These are phyloP conservation scores for Mythimna loreyi DNA, from an alignment of 2,888 invertebrate genomes.

Conservation along the genomic window DNA sequence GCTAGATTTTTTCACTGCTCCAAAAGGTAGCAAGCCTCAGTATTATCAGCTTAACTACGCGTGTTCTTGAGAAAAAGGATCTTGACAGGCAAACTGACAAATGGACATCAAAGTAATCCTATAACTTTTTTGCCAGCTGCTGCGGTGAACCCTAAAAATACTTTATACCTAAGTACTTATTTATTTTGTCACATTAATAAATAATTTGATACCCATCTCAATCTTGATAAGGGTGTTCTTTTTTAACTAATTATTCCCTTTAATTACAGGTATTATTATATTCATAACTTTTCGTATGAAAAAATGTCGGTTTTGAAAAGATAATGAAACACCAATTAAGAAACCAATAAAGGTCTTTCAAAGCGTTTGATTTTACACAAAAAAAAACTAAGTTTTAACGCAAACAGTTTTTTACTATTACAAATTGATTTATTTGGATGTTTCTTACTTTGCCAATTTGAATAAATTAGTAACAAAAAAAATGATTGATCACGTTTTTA, in stretches of 20 bases:
- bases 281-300: background rate
- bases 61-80: too few species aligned
- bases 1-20: too few species aligned
- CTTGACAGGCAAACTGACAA: too few species aligned
- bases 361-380: background rate
- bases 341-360: background rate
- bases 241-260: background rate
- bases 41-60: too few species aligned
- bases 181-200: background rate
- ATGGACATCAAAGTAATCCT: too few species aligned
- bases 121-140: too few species aligned
- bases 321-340: background rate
- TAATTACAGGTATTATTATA: background rate
- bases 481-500: background rate
- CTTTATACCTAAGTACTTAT: background rate
- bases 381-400: background rate
- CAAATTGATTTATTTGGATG: constrained; percentile 2
- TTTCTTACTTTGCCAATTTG: constrained; percentile 2
- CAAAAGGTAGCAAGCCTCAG: too few species aligned
- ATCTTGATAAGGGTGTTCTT: background rate
- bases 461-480: constrained; percentile 2
- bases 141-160: too few species aligned
- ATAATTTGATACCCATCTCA: background rate
- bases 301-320: background rate
- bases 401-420: constrained; percentile 19